Base-by-base conservation (phyloP, 1,140 invertebrate genomes). In the Arion vulgaris region DNA sequence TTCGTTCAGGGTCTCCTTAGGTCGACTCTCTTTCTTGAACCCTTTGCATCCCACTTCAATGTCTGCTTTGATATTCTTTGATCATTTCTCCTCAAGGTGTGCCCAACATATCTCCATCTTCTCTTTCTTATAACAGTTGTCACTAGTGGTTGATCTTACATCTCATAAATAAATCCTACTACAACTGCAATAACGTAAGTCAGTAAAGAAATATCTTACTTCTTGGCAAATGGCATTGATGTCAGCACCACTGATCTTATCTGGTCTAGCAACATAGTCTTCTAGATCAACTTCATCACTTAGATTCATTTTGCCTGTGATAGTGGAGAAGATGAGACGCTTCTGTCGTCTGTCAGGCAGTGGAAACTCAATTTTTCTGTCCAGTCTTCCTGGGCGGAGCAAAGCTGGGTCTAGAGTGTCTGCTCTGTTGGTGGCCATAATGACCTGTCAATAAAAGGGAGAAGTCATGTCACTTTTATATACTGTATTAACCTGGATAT, bases 201-300 rank as follows among this genome's bases (percentile, higher is more conserved):
- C 41, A 45, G 15, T 45, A 45, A 57, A 57, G 23, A 4, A 19
- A 57, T 51, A 39, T 2, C 34, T 76, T 45, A 98, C 97, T 94
- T 99, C 98, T 93, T 99, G 99, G 92, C 98, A 99, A 89, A 99
- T 99, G 41, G 98, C 98, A 93, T 99, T 99, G 84, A 99, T 99
- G 91, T 99, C 99, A 73, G 99, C 99, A 72, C 98, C 98, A 82
- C 98, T 99, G 87, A 99, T 99, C 93, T 97, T 96, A 91, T 99
- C 99, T 0, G 99, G 98, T 28, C 99, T 94, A 17, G 98, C 98
- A 17, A 99, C 98, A 93, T 98, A 99, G 93, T 99, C 99, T 92
- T 99, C 99, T 1, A 99, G 92, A 93, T 99, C 99, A 0, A 99
- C 98, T 92, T 99, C 99, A 91, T 99, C 98, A 85, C 97, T 98